Evolutionary conservation across 2,797 vertebrate genomes (phyloP).

Genomic region (Pseudomugil gertrudae): DNA sequence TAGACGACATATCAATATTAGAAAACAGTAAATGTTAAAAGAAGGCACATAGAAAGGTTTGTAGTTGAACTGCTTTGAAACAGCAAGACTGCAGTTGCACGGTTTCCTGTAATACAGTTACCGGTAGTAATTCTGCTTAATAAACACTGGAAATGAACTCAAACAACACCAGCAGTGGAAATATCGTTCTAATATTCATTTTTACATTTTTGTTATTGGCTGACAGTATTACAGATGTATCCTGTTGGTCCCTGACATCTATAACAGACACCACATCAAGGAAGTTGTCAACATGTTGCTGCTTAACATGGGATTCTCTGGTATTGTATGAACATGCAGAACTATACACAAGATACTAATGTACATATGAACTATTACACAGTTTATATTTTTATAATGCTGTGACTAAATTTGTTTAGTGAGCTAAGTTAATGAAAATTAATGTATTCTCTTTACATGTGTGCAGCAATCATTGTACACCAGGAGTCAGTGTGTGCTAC

Average conservation of each 20-base stretch:
- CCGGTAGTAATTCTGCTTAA: neutral
- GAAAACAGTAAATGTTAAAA: neutral
- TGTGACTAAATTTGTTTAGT: neutral
- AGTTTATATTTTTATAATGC: neutral
- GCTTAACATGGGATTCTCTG: constrained; percentile 96
- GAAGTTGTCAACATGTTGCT: constrained; percentile 95
- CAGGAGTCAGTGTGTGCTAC: constrained; percentile 97
- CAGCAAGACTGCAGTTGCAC: neutral
- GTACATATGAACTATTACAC: neutral
- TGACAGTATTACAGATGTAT: constrained; percentile 97
- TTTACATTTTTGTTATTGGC: constrained; percentile 17
- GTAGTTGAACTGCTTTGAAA: neutral
- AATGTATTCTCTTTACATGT: neutral
- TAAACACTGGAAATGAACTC: neutral
- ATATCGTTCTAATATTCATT: neutral
- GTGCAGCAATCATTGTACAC: constrained; percentile 91
- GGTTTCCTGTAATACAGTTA: neutral
- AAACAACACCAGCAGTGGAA: neutral
- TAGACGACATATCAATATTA: neutral
- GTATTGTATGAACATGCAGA: constrained; percentile 71
- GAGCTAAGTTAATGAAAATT: no score
- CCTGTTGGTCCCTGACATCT: constrained; percentile 95
- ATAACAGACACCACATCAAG: constrained; percentile 94
- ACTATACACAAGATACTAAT: neutral
- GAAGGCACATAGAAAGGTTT: neutral